phyloP scores from a whole-genome alignment of 2,797 vertebrate genomes.

The Arnoldichthys spilopterus region DNA sequence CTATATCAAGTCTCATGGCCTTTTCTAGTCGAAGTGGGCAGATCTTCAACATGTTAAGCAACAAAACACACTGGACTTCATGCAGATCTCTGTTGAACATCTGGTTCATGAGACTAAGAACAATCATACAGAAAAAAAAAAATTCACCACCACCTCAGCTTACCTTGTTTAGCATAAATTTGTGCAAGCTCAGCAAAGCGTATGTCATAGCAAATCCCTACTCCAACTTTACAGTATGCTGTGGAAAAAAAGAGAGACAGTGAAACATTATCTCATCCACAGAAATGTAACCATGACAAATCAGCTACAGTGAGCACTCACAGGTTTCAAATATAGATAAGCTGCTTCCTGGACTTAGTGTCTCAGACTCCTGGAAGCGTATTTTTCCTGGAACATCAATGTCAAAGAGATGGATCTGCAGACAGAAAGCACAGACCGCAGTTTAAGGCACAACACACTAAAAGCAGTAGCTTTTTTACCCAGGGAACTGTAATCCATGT shows the following conservation, averaged over 20 bases:
- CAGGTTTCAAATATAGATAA: slow-evolving; percentile 92
- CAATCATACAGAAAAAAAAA: no score
- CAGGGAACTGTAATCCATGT: no score
- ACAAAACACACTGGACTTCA: no score
- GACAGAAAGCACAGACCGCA: background rate
- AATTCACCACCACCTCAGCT: slow-evolving; percentile 43
- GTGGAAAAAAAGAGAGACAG: slow-evolving; percentile 38
- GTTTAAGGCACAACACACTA: background rate
- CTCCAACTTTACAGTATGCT: slow-evolving; percentile 96
- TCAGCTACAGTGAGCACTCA: slow-evolving; percentile 69
- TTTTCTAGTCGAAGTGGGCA: no score
- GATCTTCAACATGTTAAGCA: no score
- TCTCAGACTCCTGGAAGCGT: slow-evolving; percentile 95
- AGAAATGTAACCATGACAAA: background rate
- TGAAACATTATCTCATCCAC: background rate
- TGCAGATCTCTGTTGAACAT: no score
- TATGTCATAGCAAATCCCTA: slow-evolving; percentile 98
- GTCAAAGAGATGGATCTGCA: slow-evolving; percentile 95
- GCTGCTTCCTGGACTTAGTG: slow-evolving; percentile 85
- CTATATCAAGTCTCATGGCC: no score
- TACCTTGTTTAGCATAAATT: slow-evolving; percentile 90
- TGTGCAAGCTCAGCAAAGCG: slow-evolving; percentile 96
- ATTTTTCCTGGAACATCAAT: slow-evolving; percentile 95
- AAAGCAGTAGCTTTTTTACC: background rate
- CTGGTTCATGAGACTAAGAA: no score